Conservation (phyloP, 1,140 invertebrate species). For the Aricia agestis region DNA sequence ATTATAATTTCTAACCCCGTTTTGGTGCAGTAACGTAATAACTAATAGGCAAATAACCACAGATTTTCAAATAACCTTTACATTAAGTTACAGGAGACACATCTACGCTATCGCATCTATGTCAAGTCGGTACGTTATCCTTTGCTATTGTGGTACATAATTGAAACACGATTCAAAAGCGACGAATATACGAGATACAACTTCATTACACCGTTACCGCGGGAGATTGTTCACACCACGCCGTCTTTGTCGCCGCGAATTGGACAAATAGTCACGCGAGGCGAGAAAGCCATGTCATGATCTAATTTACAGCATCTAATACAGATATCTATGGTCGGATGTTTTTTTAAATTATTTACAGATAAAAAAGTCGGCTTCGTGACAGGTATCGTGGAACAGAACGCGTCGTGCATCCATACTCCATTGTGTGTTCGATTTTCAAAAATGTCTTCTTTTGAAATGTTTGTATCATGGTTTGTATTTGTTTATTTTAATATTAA, state of each 20-base stretch:
- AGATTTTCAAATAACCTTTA: too few relatives aligned
- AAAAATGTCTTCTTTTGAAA: not conserved
- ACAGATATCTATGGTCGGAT: conserved; percentile 39
- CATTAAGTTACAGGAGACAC: too few relatives aligned
- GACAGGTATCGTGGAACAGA: not conserved
- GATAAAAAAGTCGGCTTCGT: conserved; percentile 4
- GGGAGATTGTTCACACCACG: conserved; percentile 44
- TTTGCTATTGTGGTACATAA: conserved; percentile 53
- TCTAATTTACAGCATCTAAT: conserved; percentile 52
- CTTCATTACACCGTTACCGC: conserved; percentile 43
- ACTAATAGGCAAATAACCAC: too few relatives aligned
- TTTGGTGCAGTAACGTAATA: too few relatives aligned
- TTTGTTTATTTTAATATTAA: not conserved
- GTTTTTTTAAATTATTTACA: conserved; percentile 16
- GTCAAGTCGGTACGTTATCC: conserved; percentile 36
- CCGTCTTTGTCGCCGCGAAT: conserved; percentile 44
- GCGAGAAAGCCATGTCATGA: conserved; percentile 43
- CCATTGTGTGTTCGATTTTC: not conserved
- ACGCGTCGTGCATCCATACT: not conserved
- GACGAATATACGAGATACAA: conserved; percentile 32
- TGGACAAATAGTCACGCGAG: conserved; percentile 41
- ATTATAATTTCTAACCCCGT: too few relatives aligned
- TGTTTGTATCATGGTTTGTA: not conserved
- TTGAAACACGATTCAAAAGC: conserved; percentile 49
- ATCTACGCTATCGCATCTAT: conserved; percentile 33